Conservation (phyloP, 23 tunicate genomes). For the Halocynthia roretzi region DNA sequence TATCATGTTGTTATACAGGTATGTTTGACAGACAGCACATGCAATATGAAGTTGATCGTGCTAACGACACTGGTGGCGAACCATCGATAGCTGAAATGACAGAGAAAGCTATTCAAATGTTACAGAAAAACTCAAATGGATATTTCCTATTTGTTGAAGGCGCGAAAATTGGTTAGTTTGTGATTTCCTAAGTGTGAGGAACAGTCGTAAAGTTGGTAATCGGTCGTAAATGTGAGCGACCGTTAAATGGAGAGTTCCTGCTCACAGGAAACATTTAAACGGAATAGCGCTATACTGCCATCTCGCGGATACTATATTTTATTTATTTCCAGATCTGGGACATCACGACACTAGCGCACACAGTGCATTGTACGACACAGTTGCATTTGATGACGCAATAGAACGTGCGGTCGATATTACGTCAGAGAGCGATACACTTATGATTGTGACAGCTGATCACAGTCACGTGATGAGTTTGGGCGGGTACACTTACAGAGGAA, state of each 20-base stretch:
- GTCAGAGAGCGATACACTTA: conserved; percentile 34
- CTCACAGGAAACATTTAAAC: too few relatives aligned
- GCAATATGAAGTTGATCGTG: conserved; percentile 54
- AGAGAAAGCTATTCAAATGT: conserved; percentile 42
- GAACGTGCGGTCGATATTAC: conserved; percentile 33
- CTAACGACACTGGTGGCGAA: conserved; percentile 11
- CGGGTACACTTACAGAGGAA: conserved; percentile 42
- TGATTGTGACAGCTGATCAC: conserved; percentile 54
- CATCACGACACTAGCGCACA: conserved; percentile 35
- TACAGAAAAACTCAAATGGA: conserved; percentile 44
- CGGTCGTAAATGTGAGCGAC: too few relatives aligned
- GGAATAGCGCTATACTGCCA: too few relatives aligned
- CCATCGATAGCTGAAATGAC: conserved; percentile 62
- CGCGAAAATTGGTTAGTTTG: conserved; percentile 39
- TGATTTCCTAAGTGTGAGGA: not conserved
- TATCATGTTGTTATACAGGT: too few relatives aligned
- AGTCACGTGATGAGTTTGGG: conserved; percentile 38
- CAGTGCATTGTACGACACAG: conserved; percentile 26
- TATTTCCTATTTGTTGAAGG: conserved; percentile 60
- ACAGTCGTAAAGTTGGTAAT: too few relatives aligned
- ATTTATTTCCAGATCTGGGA: conserved; percentile 20
- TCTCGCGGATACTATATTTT: too few relatives aligned
- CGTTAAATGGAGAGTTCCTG: too few relatives aligned
- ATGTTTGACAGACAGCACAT: conserved; percentile 6
- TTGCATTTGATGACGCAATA: conserved; percentile 46